Base-by-base conservation (phyloP, 2,113 vertebrate genomes). In the Sorex fumeus region DNA sequence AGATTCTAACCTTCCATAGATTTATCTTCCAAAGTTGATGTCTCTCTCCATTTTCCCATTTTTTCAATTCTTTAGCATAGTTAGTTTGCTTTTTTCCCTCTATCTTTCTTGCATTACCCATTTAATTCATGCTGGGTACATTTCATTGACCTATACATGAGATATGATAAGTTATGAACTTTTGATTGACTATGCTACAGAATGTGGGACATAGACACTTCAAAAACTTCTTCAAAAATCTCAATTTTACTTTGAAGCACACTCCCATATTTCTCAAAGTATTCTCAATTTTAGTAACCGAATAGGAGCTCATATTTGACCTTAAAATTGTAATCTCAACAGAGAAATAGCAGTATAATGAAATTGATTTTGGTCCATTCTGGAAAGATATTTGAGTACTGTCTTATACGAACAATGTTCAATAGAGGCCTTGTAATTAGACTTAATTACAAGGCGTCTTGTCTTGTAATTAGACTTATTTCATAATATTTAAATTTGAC, bases 1-100 rank as follows among this genome's bases (percentile, higher is more conserved):
- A 87, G 84, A 76, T 67, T 87, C 16, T 23, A 83, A 82, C n/a
- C 18, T 60, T 82, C 83, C 78, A 66, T 70, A 91, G 32, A 7
- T 36, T 79, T 75, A 71, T 60, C 1, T 3, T 3, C 3, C 28
- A 34, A 67, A n/a, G 27, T 62, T 18, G 40, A 50, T 50, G 0
- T 2, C 6, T 30, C 21, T 71, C 0, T 77, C 19, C 4, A 57
- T 40, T 87, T 74, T n/a, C 6, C 8, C 28, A 50, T 50, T 50
- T 13, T 74, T 40, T 74, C 80, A 50, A 25, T 76, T 57, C 9
- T 88, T 2, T 34, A 47, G 28, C 28, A 40, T 9, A 60, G 2
- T 3, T 78, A 62, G 1, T 43, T 75, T 69, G 16, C 16, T 60
- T 84, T 90, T 25, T n/a, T n/a, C n/a, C n/a, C n/a, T n/a, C 15